phyloP scores from a whole-genome alignment of 2,888 invertebrate species.

The Volucella inflata region DNA sequence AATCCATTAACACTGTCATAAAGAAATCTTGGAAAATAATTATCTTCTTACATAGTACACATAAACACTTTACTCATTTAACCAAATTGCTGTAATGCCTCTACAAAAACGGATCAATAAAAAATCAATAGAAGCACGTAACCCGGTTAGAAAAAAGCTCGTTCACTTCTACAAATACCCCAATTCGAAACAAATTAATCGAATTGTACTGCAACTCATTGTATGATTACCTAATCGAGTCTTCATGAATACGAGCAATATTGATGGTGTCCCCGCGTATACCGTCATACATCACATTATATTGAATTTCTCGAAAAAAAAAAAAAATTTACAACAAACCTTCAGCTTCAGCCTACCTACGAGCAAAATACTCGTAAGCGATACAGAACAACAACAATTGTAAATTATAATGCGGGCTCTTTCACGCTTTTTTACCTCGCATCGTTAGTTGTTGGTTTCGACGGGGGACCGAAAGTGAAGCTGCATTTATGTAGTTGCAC shows the following conservation, averaged over 20 bases:
- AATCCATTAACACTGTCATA: slow-evolving; percentile 7
- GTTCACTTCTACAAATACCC: slow-evolving; percentile 44
- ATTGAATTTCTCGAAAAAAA: slow-evolving; percentile 46
- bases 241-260: slow-evolving; percentile 39
- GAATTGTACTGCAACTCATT: slow-evolving; percentile 60
- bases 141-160: slow-evolving; percentile 22
- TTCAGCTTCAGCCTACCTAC: too few relatives aligned
- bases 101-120: neutral
- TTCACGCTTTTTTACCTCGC: slow-evolving; percentile 57
- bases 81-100: slow-evolving; percentile 33
- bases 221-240: slow-evolving; percentile 55
- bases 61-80: slow-evolving; percentile 44
- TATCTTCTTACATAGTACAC: slow-evolving; percentile 3
- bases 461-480: neutral
- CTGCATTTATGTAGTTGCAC: slow-evolving; percentile 16
- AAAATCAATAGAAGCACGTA: slow-evolving; percentile 39
- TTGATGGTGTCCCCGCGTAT: slow-evolving; percentile 19
- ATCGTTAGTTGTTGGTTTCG: slow-evolving; percentile 39
- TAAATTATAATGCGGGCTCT: slow-evolving; percentile 56
- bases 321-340: neutral
- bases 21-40: slow-evolving; percentile 19
- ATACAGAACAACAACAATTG: slow-evolving; percentile 51
- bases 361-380: slow-evolving; percentile 54
- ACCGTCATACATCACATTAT: slow-evolving; percentile 25
- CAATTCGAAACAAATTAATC: slow-evolving; percentile 61